phyloP scores from a whole-genome alignment of 2,888 invertebrate genomes.

The Drosophila mimetica region DNA sequence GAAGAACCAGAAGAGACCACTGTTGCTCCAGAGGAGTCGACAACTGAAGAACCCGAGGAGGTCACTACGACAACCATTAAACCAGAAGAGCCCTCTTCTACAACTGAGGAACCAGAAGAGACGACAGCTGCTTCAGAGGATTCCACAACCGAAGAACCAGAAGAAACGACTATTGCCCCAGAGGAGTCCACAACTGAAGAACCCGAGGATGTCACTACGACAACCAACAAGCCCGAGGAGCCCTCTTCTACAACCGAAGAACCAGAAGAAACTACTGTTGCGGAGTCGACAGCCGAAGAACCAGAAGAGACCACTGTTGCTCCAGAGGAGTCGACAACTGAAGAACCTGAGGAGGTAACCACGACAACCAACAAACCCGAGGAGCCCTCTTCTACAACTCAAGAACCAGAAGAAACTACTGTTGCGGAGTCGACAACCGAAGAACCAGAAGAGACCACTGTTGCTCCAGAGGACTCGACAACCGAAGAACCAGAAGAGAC shows the following conservation, averaged over 20 bases:
- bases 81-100: neutral
- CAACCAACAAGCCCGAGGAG: no score
- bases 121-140: slow-evolving; percentile 9
- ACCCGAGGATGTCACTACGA: no score
- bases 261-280: no score
- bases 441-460: slow-evolving; percentile 6
- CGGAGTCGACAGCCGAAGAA: no score
- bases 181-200: neutral
- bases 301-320: slow-evolving; percentile 6
- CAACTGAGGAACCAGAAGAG: slow-evolving; percentile 3
- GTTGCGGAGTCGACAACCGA: neutral
- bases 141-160: neutral
- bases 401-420: slow-evolving; percentile 8
- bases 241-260: no score
- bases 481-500: neutral
- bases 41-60: neutral
- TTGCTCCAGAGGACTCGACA: neutral
- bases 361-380: neutral
- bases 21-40: no score
- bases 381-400: neutral
- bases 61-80: no score
- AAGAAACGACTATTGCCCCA: neutral
- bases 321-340: neutral
- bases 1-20: neutral
- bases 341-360: neutral